Evolutionary conservation across 2,797 vertebrate species (phyloP).

Genomic region (Apogon hyalosoma): DNA sequence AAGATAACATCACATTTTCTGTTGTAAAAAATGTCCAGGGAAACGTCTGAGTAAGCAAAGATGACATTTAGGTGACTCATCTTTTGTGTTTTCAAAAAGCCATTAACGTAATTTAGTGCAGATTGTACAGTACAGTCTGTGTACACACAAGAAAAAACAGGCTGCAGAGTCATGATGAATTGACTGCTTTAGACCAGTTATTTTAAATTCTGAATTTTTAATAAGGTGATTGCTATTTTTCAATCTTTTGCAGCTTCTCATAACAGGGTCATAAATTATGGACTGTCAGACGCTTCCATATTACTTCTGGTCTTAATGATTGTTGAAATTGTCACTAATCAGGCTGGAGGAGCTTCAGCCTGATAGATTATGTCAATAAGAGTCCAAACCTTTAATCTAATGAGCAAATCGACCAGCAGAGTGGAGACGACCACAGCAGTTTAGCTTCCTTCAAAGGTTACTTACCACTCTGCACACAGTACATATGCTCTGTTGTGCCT

Average conservation of each 20-base stretch:
- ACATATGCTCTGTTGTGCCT: neutral
- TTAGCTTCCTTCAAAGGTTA: conserved; percentile 6
- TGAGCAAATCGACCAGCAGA: conserved; percentile 15
- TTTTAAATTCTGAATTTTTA: conserved; percentile 19
- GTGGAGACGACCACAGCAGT: neutral
- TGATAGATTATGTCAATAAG: conserved; percentile 20
- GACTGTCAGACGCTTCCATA: conserved; percentile 8
- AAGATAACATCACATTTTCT: conserved; percentile 36
- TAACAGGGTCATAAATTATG: conserved; percentile 25
- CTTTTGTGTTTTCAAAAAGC: conserved; percentile 47
- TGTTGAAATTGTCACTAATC: conserved; percentile 10
- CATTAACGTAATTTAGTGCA: conserved; percentile 11
- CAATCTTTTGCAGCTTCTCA: conserved; percentile 5
- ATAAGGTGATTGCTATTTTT: neutral
- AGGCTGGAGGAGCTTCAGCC: neutral
- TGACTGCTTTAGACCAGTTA: neutral
- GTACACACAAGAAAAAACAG: conserved; percentile 10
- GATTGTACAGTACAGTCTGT: conserved; percentile 19
- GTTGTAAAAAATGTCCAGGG: conserved; percentile 18
- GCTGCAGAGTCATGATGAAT: conserved; percentile 4
- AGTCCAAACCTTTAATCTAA: conserved; percentile 17
- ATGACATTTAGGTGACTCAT: conserved; percentile 67
- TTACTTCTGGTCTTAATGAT: conserved; percentile 1
- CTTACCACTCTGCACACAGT: neutral
- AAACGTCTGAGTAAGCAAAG: conserved; percentile 58